Percentiles rank a stretch among this genome's conserved stretches.
These are phyloP conservation scores for Todiramphus chloris DNA, from an alignment of 2,113 vertebrate species.

Conservation along the genomic window DNA sequence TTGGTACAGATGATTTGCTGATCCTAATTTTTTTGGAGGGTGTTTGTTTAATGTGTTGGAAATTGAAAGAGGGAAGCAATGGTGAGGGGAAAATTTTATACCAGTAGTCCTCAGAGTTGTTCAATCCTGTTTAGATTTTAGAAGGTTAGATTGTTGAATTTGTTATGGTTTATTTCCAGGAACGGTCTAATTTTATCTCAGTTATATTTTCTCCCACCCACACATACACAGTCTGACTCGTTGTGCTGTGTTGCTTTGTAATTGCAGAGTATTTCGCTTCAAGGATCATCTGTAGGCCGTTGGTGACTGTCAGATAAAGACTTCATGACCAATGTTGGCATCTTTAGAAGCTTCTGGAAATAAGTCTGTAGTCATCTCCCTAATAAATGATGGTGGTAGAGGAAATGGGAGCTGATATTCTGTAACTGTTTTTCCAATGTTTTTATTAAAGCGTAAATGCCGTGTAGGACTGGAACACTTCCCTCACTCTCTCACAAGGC, in stretches of 20 bases:
- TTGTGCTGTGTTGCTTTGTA: neutral
- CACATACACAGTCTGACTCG: neutral
- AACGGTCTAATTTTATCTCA: conserved; percentile 10
- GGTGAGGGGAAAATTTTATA: neutral
- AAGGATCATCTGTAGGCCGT: neutral
- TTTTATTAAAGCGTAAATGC: neutral
- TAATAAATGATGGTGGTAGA: neutral
- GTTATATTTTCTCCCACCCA: neutral
- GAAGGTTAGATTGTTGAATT: neutral
- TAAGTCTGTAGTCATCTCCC: neutral
- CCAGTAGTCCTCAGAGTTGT: neutral
- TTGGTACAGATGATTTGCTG: neutral
- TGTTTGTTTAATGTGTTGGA: neutral
- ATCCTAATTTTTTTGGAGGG: neutral
- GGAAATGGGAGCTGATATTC: neutral
- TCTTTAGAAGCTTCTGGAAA: conserved; percentile 7
- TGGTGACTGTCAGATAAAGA: neutral
- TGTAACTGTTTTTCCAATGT: neutral
- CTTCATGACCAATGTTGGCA: neutral
- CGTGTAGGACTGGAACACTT: neutral
- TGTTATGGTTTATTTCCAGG: neutral
- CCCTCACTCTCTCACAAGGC: neutral
- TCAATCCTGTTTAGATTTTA: neutral
- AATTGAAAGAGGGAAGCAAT: neutral
- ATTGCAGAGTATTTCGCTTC: neutral